phyloP scores from a whole-genome alignment of 2,888 invertebrate species.

The Stenchaetothrips biformis region DNA sequence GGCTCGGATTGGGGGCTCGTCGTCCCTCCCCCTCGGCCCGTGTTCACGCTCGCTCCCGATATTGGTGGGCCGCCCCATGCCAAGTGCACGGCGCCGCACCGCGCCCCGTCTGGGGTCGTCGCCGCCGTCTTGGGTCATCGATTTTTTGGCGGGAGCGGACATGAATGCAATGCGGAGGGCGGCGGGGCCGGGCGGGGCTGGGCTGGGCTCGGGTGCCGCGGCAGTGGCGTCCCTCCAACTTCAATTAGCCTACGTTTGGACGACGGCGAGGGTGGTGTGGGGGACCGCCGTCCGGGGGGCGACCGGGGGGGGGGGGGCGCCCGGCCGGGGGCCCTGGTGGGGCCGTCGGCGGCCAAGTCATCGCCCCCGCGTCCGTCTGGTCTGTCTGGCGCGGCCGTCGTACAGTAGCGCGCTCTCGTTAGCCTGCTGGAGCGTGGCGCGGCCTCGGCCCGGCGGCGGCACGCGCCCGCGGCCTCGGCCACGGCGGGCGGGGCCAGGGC shows the following conservation, averaged over 20 bases:
- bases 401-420: neutral
- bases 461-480: slow-evolving; percentile 16
- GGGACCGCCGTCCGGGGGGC: neutral
- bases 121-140: neutral
- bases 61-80: neutral
- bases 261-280: neutral
- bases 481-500: slow-evolving; percentile 25
- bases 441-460: slow-evolving; percentile 39
- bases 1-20: neutral
- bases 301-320: neutral
- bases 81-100: neutral
- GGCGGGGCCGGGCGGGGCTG: neutral
- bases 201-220: neutral
- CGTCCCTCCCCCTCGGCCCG: neutral
- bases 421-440: slow-evolving; percentile 35
- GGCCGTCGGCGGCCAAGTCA: slow-evolving; percentile 1
- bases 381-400: neutral
- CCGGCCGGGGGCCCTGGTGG: neutral
- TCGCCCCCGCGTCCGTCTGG: slow-evolving; percentile 11
- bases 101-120: too few species aligned
- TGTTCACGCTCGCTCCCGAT: neutral
- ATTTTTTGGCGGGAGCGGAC: slow-evolving; percentile 4
- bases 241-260: neutral
- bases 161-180: neutral
- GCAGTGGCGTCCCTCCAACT: neutral